Evolutionary conservation across 2,113 vertebrate species (phyloP).

Genomic region (Anoplopoma fimbria): DNA sequence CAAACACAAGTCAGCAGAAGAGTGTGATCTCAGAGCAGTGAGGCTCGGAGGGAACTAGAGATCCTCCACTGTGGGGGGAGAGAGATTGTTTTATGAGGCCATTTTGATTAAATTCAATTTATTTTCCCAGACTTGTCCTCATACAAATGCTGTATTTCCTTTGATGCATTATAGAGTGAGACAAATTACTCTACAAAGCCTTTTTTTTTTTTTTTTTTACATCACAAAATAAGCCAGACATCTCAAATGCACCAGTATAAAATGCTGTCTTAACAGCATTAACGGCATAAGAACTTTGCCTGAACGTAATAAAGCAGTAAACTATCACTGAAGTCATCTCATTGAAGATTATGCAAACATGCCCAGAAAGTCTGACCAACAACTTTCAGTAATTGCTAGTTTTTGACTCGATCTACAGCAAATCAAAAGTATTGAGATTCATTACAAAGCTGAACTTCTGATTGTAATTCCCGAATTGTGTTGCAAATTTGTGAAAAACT

Average conservation of each 20-base stretch:
- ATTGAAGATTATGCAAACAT: background rate
- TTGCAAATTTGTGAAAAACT: background rate
- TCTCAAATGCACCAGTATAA: background rate
- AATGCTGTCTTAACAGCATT: background rate
- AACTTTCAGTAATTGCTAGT: background rate
- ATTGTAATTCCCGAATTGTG: background rate
- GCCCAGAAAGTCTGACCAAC: background rate
- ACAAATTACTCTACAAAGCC: background rate
- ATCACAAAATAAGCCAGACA: background rate
- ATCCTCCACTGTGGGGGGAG: background rate
- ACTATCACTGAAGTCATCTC: background rate
- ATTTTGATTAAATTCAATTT: background rate
- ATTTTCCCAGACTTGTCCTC: no score
- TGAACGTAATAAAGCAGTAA: background rate
- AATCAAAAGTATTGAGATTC: background rate
- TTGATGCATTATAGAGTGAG: background rate
- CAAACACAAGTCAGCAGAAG: constrained; percentile 65
- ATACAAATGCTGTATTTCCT: background rate
- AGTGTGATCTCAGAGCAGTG: constrained; percentile 53
- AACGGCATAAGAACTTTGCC: background rate
- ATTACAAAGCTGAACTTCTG: background rate
- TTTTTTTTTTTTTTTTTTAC: background rate
- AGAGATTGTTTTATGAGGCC: constrained; percentile 20
- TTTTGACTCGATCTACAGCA: background rate
- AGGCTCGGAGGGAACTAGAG: background rate